Conservation (phyloP, 2,113 vertebrate genomes). For the Clarias magur region DNA sequence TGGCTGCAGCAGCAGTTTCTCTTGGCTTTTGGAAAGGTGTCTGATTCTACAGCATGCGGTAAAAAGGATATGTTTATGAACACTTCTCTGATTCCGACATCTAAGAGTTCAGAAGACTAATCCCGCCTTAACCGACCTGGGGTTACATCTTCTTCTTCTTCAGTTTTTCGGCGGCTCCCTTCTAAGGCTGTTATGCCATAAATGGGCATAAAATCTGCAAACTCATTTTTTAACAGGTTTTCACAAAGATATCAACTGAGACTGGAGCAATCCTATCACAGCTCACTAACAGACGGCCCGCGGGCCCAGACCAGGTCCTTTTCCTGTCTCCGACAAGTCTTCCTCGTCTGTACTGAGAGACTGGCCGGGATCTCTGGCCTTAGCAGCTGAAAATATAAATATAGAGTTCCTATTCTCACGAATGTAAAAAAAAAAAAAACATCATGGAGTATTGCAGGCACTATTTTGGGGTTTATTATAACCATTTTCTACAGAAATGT, state of each 20-base stretch:
- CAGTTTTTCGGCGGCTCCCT: too few species aligned
- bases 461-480: neutral
- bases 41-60: neutral
- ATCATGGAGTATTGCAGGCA: neutral
- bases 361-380: neutral
- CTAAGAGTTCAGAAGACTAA: neutral
- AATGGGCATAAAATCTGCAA: neutral
- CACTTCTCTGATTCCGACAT: neutral
- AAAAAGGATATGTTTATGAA: neutral
- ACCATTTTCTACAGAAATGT: conserved; percentile 16
- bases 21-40: neutral
- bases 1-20: too few species aligned
- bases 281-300: too few species aligned
- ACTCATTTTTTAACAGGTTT: neutral
- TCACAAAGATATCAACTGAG: neutral
- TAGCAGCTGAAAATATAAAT: neutral
- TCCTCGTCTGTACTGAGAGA: neutral
- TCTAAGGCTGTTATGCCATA: neutral
- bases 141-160: neutral
- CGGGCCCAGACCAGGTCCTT: too few species aligned
- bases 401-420: too few species aligned
- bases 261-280: neutral
- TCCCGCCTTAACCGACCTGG: too few species aligned
- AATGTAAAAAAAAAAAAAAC: neutral
- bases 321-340: neutral